A percentile compares a stretch with the other conserved stretches of the same genome.
Evolutionary conservation across 1,140 invertebrate genomes (phyloP).

Genomic region (Phthorimaea operculella): DNA sequence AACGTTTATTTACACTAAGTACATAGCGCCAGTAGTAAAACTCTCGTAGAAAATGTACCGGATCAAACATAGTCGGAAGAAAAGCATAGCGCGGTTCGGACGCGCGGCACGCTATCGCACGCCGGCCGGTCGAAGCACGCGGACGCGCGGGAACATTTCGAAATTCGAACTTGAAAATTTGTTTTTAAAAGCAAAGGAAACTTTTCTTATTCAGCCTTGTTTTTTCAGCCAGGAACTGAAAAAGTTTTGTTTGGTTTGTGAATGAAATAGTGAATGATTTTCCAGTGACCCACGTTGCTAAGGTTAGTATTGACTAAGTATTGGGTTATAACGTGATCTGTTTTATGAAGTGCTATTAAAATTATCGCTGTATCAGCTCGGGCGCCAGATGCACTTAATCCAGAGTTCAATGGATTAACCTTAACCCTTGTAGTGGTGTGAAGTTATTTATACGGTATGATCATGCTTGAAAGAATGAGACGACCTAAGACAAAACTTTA

Average conservation of each 20-base stretch:
- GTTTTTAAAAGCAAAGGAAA: background rate
- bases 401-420: constrained; percentile 30
- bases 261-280: constrained; percentile 43
- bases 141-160: background rate
- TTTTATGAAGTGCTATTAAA: constrained; percentile 1
- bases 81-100: constrained; percentile 33
- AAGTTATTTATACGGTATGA: no score
- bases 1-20: background rate
- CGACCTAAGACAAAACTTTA: no score
- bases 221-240: background rate
- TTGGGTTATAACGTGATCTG: background rate
- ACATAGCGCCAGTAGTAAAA: constrained; percentile 19
- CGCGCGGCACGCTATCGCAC: constrained; percentile 25
- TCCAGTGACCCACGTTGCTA: constrained; percentile 35
- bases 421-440: constrained; percentile 14
- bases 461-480: no score
- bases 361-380: background rate
- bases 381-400: constrained; percentile 15
- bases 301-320: constrained; percentile 36
- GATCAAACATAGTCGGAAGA: constrained; percentile 39
- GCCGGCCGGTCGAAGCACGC: constrained; percentile 25
- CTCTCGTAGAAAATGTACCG: constrained; percentile 22
- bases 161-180: background rate
- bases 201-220: no score
- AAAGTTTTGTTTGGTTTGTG: constrained; percentile 12